Percentiles rank a stretch among this genome's conserved stretches.
Conservation (phyloP, 2,113 vertebrate genomes). For the Paramormyrops kingsleyae region DNA sequence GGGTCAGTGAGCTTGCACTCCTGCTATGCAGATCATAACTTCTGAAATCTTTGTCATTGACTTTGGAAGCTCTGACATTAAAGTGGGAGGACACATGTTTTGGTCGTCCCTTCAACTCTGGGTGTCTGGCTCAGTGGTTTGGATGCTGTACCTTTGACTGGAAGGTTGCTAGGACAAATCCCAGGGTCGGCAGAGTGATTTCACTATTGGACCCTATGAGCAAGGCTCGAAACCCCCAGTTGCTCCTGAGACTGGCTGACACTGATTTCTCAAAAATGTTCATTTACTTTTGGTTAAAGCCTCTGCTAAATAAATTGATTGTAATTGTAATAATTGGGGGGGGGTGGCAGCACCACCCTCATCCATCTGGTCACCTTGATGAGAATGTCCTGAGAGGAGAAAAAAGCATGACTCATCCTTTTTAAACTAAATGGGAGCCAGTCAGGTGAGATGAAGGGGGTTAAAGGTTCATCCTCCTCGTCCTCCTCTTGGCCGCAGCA, state of each 20-base stretch:
- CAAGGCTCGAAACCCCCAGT: background rate
- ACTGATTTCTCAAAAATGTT: background rate
- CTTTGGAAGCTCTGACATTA: background rate
- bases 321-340: background rate
- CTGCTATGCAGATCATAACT: background rate
- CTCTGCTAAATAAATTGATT: background rate
- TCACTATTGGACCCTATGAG: background rate
- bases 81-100: background rate
- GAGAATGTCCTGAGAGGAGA: background rate
- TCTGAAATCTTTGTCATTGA: background rate
- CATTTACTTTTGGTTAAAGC: background rate
- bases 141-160: background rate
- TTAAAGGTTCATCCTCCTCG: background rate
- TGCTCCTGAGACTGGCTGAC: background rate
- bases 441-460: background rate
- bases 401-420: background rate
- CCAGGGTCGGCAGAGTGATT: background rate
- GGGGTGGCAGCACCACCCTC: background rate
- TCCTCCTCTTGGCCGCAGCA: slow-evolving; percentile 57
- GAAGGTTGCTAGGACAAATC: background rate
- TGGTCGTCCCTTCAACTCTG: background rate
- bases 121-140: background rate
- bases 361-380: background rate
- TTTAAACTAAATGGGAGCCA: background rate
- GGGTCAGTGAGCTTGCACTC: slow-evolving; percentile 62